These are phyloP conservation scores for Tyto alba DNA, from an alignment of 2,113 vertebrate species.

Conservation along the genomic window DNA sequence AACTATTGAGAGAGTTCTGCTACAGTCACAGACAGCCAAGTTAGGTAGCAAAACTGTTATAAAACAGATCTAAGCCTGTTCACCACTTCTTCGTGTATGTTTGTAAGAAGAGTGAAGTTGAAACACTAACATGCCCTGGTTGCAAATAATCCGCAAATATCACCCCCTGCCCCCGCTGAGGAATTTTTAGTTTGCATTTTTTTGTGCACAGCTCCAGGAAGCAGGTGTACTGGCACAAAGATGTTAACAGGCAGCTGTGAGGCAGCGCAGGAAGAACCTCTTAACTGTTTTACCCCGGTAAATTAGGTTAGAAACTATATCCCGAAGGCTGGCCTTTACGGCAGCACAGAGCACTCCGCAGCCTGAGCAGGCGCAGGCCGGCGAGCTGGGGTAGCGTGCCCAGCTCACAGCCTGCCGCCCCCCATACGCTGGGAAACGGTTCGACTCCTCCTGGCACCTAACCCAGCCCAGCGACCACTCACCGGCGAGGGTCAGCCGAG, in stretches of 20 bases:
- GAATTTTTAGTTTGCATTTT: not conserved
- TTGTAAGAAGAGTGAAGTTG: not conserved
- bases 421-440: not conserved
- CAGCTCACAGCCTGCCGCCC: not conserved
- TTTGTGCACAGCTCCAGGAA: not conserved
- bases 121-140: not conserved
- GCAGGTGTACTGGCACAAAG: not conserved
- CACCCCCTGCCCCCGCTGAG: not conserved
- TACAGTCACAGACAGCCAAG: not conserved
- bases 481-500: not conserved
- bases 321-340: not conserved
- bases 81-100: not conserved
- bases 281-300: not conserved
- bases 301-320: not conserved
- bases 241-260: not conserved
- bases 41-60: not conserved
- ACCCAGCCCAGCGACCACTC: not conserved
- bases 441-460: not conserved
- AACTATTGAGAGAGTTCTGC: not conserved
- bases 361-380: not conserved
- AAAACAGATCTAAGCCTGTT: not conserved
- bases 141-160: not conserved
- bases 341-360: not conserved
- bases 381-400: not conserved
- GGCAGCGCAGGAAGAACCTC: not conserved